Conservation (phyloP, 1,140 invertebrate species). For the Aphaenogaster rudis region DNA sequence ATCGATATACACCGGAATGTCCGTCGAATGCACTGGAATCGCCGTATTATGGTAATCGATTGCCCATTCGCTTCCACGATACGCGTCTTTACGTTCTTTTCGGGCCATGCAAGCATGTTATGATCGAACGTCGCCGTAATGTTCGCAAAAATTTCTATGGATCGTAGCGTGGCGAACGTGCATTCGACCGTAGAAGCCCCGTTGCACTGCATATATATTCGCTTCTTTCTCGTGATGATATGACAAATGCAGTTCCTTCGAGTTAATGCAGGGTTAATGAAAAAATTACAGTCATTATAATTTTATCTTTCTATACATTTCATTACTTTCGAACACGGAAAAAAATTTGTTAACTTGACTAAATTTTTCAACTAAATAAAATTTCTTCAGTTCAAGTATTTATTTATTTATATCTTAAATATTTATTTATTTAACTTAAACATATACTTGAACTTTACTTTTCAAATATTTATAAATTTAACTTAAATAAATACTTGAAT, state of each 20-base stretch:
- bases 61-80: conserved; percentile 70
- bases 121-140: conserved; percentile 42
- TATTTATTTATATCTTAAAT: too few relatives aligned
- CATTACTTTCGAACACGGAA: background rate
- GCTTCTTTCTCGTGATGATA: conserved; percentile 10
- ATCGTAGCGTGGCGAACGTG: conserved; percentile 19
- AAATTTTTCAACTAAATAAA: too few relatives aligned
- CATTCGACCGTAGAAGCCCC: background rate
- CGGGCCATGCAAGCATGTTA: conserved; percentile 23
- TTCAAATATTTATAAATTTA: too few relatives aligned
- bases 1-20: conserved; percentile 50
- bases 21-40: conserved; percentile 71
- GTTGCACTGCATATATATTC: conserved; percentile 15
- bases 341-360: too few relatives aligned
- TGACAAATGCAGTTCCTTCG: background rate
- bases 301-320: background rate
- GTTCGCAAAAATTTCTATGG: conserved; percentile 43
- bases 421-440: too few relatives aligned
- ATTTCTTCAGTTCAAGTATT: too few relatives aligned
- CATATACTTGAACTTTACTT: too few relatives aligned
- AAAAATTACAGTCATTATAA: background rate
- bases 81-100: conserved; percentile 46
- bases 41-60: conserved; percentile 80
- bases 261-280: background rate
- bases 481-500: too few relatives aligned